phyloP scores from a whole-genome alignment of 2,113 vertebrate genomes.

The Acrocephalus kingi region DNA sequence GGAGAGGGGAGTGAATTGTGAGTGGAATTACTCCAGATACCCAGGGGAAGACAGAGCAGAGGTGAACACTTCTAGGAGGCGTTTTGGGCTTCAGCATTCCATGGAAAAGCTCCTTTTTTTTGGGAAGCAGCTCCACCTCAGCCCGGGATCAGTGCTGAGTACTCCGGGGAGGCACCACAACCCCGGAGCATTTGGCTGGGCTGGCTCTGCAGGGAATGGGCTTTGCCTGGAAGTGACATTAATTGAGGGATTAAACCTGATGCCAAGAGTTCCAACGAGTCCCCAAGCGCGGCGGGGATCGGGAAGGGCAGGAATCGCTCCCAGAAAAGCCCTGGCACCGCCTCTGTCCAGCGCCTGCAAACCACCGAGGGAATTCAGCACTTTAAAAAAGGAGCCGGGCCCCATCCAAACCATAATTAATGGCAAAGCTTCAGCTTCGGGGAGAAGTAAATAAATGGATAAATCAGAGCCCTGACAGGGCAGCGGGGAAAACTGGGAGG shows the following conservation, averaged over 20 bases:
- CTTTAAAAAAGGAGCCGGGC: background rate
- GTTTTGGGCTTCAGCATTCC: background rate
- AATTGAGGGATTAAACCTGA: background rate
- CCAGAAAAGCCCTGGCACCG: background rate
- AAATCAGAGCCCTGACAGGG: constrained; percentile 40
- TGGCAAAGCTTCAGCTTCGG: background rate
- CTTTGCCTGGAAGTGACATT: constrained; percentile 26
- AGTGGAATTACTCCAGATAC: background rate
- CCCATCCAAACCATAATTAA: constrained; percentile 61
- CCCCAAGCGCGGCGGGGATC: background rate
- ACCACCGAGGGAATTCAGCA: background rate
- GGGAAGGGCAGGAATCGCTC: background rate
- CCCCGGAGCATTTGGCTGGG: background rate
- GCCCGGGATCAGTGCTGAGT: fast-evolving
- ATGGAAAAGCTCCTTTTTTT: background rate
- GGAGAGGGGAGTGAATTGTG: background rate
- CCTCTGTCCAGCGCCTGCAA: background rate
- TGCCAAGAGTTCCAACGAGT: constrained; percentile 2
- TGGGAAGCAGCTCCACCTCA: background rate
- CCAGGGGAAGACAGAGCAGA: fast-evolving
- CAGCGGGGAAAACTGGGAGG: background rate
- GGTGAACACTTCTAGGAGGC: background rate
- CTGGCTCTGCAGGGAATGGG: background rate
- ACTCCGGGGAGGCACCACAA: background rate
- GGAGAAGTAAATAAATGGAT: constrained; percentile 58